Percentiles rank a stretch among this genome's conserved stretches.
phyloP scores from a whole-genome alignment of 1,140 invertebrate genomes.

The Metaphire vulgaris region DNA sequence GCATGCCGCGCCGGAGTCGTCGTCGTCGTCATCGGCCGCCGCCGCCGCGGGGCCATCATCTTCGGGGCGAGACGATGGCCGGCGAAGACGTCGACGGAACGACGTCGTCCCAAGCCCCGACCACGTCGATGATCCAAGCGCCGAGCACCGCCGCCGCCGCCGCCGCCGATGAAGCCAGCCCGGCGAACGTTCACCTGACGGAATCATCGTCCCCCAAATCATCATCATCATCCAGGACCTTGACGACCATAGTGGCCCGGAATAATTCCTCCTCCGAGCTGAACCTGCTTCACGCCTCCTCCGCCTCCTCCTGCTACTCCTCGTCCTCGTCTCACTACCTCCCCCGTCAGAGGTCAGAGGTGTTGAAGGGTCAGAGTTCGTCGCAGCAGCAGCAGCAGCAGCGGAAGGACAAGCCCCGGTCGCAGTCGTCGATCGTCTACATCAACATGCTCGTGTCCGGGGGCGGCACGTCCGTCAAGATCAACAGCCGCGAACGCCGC shows the following conservation, averaged over 20 bases:
- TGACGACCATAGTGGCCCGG: background rate
- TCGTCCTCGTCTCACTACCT: no score
- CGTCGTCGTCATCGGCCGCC: no score
- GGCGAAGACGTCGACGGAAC: background rate
- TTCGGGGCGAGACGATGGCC: background rate
- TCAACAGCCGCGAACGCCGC: constrained; percentile 52
- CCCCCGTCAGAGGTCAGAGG: no score
- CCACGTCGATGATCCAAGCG: no score
- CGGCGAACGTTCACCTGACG: no score
- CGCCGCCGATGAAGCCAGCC: no score
- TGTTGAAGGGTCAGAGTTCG: no score
- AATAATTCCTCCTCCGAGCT: background rate
- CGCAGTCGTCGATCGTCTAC: constrained; percentile 13
- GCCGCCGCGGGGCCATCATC: no score
- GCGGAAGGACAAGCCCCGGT: no score
- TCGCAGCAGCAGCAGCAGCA: no score
- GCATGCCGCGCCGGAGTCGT: background rate
- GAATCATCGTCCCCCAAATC: background rate
- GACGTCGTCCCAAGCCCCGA: background rate
- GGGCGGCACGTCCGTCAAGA: constrained; percentile 19
- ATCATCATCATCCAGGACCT: background rate
- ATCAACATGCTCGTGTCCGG: constrained; percentile 14
- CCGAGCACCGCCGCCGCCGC: no score
- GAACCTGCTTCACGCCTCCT: background rate
- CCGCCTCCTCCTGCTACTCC: no score